Conservation (phyloP, 2,888 invertebrate genomes). For the Sisyra nigra region DNA sequence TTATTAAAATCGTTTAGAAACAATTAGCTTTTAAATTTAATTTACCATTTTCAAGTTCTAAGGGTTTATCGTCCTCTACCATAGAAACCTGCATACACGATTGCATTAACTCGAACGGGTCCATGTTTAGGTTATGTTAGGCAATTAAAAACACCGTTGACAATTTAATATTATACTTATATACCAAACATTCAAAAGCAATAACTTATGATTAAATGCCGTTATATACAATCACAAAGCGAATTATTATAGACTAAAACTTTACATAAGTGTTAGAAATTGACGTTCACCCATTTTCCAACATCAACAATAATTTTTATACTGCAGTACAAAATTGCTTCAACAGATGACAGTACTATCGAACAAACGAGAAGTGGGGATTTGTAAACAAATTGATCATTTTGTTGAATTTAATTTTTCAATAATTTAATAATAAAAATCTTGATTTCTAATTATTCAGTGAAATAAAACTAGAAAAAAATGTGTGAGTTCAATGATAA, state of each 20-base stretch:
- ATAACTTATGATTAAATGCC: not conserved
- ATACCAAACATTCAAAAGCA: not conserved
- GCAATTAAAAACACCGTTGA: not conserved
- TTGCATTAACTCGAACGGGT: conserved; percentile 1
- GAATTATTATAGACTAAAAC: not conserved
- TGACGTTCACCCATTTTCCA: not conserved
- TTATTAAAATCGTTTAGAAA: too few species aligned
- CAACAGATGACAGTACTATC: not conserved
- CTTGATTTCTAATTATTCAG: not conserved
- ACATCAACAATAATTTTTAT: not conserved
- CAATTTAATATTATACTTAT: too few species aligned
- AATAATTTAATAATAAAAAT: not conserved
- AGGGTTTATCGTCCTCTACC: conserved; percentile 5
- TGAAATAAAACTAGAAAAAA: not conserved
- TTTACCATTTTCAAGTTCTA: not conserved
- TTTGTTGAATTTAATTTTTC: not conserved
- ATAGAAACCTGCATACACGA: conserved; percentile 1
- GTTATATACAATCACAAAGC: not conserved
- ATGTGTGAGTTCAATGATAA: conserved; percentile 13
- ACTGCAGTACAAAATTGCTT: not conserved
- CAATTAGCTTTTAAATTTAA: too few species aligned
- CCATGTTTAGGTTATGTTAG: conserved; percentile 5
- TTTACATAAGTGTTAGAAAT: not conserved
- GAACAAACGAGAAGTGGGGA: not conserved
- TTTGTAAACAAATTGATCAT: conserved; percentile 2